A percentile compares a stretch with the other conserved stretches of the same genome.
phyloP scores from a whole-genome alignment of 2,888 invertebrate genomes.

The Synergus laeviventris region DNA sequence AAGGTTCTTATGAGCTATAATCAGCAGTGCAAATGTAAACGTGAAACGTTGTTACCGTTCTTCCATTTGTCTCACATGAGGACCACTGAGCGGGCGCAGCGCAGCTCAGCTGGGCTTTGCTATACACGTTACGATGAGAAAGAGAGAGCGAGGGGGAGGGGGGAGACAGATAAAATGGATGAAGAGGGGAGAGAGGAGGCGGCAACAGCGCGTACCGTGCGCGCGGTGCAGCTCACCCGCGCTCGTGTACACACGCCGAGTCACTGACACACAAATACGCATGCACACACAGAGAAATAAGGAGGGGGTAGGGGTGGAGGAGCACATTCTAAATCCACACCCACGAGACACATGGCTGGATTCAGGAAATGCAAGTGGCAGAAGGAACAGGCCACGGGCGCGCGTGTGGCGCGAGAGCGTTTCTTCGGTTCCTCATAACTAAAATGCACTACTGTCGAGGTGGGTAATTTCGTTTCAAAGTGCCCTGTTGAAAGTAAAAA shows the following conservation, averaged over 20 bases:
- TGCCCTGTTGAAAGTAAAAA: no score
- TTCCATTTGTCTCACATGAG: neutral
- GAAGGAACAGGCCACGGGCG: neutral
- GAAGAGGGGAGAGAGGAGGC: conserved; percentile 43
- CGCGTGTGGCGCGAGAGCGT: neutral
- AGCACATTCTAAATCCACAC: no score
- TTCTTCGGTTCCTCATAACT: neutral
- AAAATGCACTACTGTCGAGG: no score
- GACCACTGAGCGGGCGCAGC: neutral
- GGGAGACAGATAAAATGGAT: conserved; percentile 22
- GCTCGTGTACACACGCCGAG: neutral
- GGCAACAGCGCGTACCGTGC: conserved; percentile 39
- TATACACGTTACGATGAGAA: conserved; percentile 21
- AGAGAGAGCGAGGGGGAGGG: conserved; percentile 35
- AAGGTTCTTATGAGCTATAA: no score
- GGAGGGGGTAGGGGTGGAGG: no score
- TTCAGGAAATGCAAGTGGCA: neutral
- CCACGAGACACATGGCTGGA: neutral
- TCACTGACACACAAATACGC: neutral
- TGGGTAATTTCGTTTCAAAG: no score
- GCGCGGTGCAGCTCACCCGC: neutral
- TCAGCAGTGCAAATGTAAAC: neutral
- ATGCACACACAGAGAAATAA: no score
- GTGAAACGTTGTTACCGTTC: neutral
- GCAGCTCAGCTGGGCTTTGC: neutral